Conservation (phyloP, 2,888 invertebrate species). For the Xylota segnis region DNA sequence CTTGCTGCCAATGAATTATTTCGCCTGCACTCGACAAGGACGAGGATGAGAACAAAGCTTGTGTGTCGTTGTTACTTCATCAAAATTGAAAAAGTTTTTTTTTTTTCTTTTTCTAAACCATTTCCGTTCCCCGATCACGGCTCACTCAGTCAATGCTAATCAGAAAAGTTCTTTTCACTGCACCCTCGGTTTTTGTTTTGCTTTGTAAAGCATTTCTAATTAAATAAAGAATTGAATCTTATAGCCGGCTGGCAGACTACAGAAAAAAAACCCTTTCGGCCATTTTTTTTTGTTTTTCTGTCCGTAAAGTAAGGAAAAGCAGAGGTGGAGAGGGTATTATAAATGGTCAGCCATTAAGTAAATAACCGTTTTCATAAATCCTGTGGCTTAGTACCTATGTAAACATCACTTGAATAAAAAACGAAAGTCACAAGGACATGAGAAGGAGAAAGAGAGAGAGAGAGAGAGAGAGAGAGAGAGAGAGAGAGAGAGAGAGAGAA, state of each 20-base stretch:
- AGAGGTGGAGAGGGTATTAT: conserved; percentile 32
- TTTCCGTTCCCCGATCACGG: conserved; percentile 11
- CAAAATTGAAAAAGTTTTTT: conserved; percentile 45
- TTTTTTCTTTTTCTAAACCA: not conserved
- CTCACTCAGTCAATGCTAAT: conserved; percentile 53
- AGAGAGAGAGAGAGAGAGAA: too few species aligned
- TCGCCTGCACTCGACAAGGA: conserved; percentile 33
- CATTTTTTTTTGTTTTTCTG: not conserved
- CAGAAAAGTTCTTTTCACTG: conserved; percentile 45
- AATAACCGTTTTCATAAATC: conserved; percentile 62
- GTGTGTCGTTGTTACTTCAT: conserved; percentile 42
- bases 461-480: too few species aligned
- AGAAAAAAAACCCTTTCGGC: conserved; percentile 23
- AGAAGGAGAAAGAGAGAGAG: too few species aligned
- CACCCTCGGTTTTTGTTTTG: conserved; percentile 45
- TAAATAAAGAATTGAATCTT: conserved; percentile 65
- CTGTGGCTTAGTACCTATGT: conserved; percentile 50
- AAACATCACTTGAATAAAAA: conserved; percentile 20
- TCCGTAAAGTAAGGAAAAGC: not conserved
- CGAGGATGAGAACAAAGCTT: not conserved
- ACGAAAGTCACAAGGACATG: not conserved
- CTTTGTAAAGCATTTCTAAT: conserved; percentile 58
- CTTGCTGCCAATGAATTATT: conserved; percentile 40
- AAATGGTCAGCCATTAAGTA: conserved; percentile 55
- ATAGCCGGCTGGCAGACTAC: conserved; percentile 38